Percentiles rank a stretch among this genome's conserved stretches.
Evolutionary conservation across 2,797 vertebrate genomes (phyloP).

Genomic region (Chloroceryle inda): DNA sequence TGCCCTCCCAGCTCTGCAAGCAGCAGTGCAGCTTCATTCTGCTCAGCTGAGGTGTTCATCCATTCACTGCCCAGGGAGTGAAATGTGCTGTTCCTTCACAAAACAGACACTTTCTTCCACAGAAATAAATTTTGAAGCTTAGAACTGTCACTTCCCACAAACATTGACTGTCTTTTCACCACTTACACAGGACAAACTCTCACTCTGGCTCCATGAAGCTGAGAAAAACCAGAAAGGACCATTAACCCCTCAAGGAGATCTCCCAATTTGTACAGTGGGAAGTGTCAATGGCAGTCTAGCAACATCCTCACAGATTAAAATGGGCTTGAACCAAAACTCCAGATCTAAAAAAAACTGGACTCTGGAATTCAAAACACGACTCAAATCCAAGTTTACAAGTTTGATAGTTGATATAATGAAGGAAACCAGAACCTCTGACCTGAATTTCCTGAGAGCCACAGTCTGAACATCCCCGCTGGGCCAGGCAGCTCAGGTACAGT

Average conservation of each 20-base stretch:
- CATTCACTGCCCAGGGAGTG: background rate
- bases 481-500: background rate
- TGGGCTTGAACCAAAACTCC: background rate
- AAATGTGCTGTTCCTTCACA: background rate
- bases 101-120: background rate
- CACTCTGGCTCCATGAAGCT: background rate
- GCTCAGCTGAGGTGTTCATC: background rate
- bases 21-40: background rate
- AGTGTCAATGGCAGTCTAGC: background rate
- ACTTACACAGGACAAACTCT: background rate
- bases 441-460: background rate
- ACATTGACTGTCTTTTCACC: background rate
- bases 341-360: background rate
- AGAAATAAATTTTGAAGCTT: background rate
- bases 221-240: background rate
- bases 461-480: background rate
- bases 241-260: background rate
- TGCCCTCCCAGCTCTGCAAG: background rate
- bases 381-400: background rate
- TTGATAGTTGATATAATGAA: background rate
- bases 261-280: accelerated
- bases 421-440: background rate
- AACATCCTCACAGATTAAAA: conserved; percentile 2
- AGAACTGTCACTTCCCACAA: background rate
- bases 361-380: background rate